Evolutionary conservation across 2,113 vertebrate genomes (phyloP).

Genomic region (Pyrgilauda ruficollis): DNA sequence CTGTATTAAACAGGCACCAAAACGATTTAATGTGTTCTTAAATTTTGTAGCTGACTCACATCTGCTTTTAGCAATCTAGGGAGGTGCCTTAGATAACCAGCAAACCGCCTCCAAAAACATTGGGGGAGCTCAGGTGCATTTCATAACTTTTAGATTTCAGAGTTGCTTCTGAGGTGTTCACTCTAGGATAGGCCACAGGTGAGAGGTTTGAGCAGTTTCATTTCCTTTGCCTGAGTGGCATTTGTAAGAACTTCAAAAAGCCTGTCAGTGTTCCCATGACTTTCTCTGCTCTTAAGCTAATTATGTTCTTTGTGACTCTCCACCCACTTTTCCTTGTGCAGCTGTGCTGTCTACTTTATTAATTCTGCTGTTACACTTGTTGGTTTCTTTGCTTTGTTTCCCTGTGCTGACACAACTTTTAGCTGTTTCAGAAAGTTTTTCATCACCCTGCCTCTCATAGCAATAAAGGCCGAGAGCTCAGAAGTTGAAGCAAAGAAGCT

Average conservation of each 20-base stretch:
- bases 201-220: background rate
- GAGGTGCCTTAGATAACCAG: background rate
- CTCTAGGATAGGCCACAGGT: background rate
- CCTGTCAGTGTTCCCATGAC: background rate
- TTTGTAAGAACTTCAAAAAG: background rate
- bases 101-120: background rate
- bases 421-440: background rate
- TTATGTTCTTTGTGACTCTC: background rate
- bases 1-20: background rate
- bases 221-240: background rate
- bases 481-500: background rate
- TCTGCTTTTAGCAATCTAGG: background rate
- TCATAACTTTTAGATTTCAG: background rate
- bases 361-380: background rate
- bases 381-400: background rate
- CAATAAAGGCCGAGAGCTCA: background rate
- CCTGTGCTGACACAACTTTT: background rate
- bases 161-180: background rate
- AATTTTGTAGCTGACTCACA: background rate
- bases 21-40: background rate
- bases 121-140: background rate
- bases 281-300: background rate
- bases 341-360: background rate
- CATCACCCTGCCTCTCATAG: rapidly evolving
- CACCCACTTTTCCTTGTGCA: background rate